Evolutionary conservation across 2,113 vertebrate species (phyloP).

Genomic region (Sprattus sprattus): DNA sequence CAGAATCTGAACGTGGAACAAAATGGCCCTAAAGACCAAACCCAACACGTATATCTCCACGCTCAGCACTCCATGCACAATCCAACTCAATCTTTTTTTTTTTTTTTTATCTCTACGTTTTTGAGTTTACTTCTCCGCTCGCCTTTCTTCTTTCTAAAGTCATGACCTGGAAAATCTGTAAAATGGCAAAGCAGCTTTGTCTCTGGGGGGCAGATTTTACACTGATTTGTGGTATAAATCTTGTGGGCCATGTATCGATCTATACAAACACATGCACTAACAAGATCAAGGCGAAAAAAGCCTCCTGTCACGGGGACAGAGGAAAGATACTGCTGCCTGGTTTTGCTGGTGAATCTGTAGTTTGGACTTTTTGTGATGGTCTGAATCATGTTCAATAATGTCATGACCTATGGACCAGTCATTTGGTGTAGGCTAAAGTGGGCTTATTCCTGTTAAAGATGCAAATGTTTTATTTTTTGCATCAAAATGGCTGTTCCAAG

Average conservation of each 20-base stretch:
- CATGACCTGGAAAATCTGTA: constrained; percentile 11
- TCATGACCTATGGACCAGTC: background rate
- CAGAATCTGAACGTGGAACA: background rate
- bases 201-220: background rate
- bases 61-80: background rate
- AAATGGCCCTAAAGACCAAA: background rate
- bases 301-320: background rate
- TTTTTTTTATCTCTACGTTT: background rate
- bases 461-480: no score
- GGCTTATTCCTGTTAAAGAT: no score
- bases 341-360: background rate
- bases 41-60: background rate
- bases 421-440: no score
- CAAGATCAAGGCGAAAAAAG: background rate
- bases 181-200: background rate
- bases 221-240: background rate
- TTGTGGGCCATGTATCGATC: background rate
- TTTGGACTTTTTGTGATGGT: background rate
- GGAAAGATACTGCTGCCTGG: background rate
- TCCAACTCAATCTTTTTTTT: background rate
- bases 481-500: background rate
- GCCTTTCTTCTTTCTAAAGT: background rate
- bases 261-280: background rate
- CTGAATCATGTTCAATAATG: background rate
- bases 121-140: background rate